Base-by-base conservation (phyloP, 2,113 vertebrate species). In the Meriones unguiculatus region DNA sequence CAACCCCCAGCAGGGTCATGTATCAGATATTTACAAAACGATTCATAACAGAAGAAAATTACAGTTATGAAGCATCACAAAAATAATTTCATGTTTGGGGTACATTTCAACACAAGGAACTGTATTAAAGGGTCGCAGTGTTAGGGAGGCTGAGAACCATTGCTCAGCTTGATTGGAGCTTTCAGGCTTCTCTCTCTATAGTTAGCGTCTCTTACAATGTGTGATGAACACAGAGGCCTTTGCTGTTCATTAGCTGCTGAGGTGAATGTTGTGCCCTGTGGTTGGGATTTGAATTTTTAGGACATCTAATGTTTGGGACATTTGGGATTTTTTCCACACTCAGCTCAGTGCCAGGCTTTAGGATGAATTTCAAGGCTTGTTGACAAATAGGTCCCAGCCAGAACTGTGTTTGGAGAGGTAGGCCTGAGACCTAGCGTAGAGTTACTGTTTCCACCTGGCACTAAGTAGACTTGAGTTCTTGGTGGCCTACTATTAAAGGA, bases 251-350 rank as follows among this genome's bases (percentile, higher is more conserved):
- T 12, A 52, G 32, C 46, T 69, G 64, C 59, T 6, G 17, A 35
- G 32, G 52, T 38, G n/a, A 75, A 0, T 35, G 10, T 8, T 35
- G 2, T 70, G 38, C 25, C 65, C 64, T 80, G 35, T 62, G 22
- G 12, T 20, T 0, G 2, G 20, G 54, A 75, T 50, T n/a, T 78
- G 77, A 24, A 0, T 17, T 14, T 8, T 54, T 73, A 14, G 7
- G 30, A 24, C 9, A 30, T 7, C 87, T 82, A 15, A 52, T 9
- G 12, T 17, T 59, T 64, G 28, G 69, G 30, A 22, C 2, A 0
- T 69, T 65, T 75, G 76, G 12, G 77, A n/a, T 76, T 59, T 91
- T 77, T 52, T 5, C 30, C 67, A 52, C 54, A 24, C 0, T 18
- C 41, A 59, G 76, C 30, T 87, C 32, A 65, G 30, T 52, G 72